Evolutionary conservation across 2,113 vertebrate species (phyloP), one percentile per base, ranked within the genome.

Genomic region (Phoxinus phoxinus): DNA sequence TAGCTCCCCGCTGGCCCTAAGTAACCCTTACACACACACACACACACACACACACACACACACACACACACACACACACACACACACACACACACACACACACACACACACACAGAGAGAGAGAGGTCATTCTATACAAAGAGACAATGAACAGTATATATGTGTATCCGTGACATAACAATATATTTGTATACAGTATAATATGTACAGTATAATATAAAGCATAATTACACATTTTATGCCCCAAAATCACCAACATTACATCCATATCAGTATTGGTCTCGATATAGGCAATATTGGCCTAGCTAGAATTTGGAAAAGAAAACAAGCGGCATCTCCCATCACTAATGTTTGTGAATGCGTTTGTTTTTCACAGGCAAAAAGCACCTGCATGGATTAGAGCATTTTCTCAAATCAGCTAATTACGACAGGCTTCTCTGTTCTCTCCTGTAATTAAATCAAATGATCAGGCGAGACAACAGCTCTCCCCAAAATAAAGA

Each of bases 331-430:
- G 3, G 12, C 53, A 53, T 74, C 25, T 27, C 48, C 15, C 9
- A 21, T 53, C 19, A 27, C 27, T 76, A 51, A 79, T 88, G 86
- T 86, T 83, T 73, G 85, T 86, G 90, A 84, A 76, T 86, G 90
- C 78, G 17, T 81, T 44, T 80, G 44, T 86, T 87, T 84, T 59
- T 63, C 77, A 58, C 86, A 90, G 87, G 74, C 90, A 88, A 85
- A 90, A 89, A 85, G 88, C 87, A 91, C 90, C 87, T 88, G 88
- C 81, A 88, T 91, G 85, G 91, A 93, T 94, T 91, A 92, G 90
- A 84, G 87, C 91, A 92, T 94, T 93, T 93, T 87, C 89, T 90
- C 87, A 93, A 94, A 93, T 93, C 89, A 92, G 90, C 91, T 94
- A 93, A 94, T 94, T 93, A 92, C 86, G 89, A 88, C 80, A 90